A percentile compares a stretch with the other conserved stretches of the same genome.
phyloP scores from a whole-genome alignment of 2,888 invertebrate genomes.

The Rutpela maculata region DNA sequence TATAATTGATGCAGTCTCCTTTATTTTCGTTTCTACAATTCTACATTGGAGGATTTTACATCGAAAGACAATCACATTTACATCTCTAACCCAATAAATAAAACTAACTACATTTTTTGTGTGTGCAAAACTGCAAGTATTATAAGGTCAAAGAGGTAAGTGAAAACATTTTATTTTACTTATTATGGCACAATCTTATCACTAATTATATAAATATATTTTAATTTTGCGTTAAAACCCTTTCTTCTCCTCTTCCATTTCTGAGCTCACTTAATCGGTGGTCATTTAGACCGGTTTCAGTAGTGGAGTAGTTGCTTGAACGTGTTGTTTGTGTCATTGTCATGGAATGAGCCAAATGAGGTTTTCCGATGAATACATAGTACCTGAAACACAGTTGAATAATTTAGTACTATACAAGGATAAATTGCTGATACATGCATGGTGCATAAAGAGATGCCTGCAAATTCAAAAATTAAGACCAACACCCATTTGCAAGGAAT shows the following conservation, averaged over 20 bases:
- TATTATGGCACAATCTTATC: constrained; percentile 32
- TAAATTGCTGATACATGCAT: background rate
- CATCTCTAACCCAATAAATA: background rate
- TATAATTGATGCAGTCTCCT: too few relatives aligned
- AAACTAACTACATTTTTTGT: background rate
- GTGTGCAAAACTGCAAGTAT: background rate
- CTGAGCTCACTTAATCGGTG: constrained; percentile 44
- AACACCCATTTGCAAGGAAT: background rate
- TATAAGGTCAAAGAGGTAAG: background rate
- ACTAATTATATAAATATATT: constrained; percentile 23
- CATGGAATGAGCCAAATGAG: constrained; percentile 66
- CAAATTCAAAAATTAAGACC: background rate
- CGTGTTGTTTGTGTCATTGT: constrained; percentile 59
- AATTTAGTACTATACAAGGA: background rate
- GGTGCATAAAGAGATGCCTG: background rate
- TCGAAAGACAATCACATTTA: too few relatives aligned
- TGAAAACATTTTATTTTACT: background rate
- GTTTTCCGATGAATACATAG: constrained; percentile 66
- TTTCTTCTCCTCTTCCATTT: constrained; percentile 47
- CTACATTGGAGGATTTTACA: too few relatives aligned
- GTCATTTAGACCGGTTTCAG: constrained; percentile 51
- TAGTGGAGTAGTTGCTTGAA: constrained; percentile 60
- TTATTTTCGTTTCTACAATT: too few relatives aligned
- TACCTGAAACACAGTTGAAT: constrained; percentile 63
- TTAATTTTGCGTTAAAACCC: constrained; percentile 26